Evolutionary conservation across 1,140 invertebrate species (phyloP), one percentile per base, ranked within the genome.

Genomic region (Leptinotarsa undecemlineata): DNA sequence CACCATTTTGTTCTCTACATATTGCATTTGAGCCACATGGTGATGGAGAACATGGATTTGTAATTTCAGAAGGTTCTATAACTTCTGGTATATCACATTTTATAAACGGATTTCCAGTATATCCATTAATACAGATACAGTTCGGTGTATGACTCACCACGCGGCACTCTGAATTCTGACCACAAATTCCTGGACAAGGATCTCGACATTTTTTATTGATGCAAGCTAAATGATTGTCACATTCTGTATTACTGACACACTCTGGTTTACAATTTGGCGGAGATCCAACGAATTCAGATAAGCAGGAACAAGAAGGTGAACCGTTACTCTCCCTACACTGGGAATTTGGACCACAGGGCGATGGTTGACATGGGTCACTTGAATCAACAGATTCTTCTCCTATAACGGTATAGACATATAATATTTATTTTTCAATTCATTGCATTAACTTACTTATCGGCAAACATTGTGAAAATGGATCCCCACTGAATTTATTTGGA

Each of bases 311-410:
- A 13, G 89, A 87, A 3, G 90, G 89, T 17, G 87, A 86, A 15
- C 88, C 88, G 19, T 88, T 87, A 11, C 87, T 86, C n/a, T 90
- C 88, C 69, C 89, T 86, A 79, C 93, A 95, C 80, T 91, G 85
- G 20, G 92, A 90, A 81, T 95, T 94, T 0, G 91, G 88, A 11
- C 93, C 93, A 81, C 94, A 95, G 1, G 94, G 93, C 19, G 92
- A 91, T 1, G 92, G 92, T 57, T 89, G 86, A 81, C 94, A 95
- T 0, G 92, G 91, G 77, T 92, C 88, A 66, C 68, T 74, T 78
- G 79, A 68, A 69, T 76, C 75, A 19, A n/a, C 17, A 42, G 77
- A 76, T 79, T 84, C 81, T 73, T 82, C 82, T 73, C 70, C 76
- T 78, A 76, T 71, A 61, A 68, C 14, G 17, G 17, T 61, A 47